A percentile compares a stretch with the other conserved stretches of the same genome.
Conservation (phyloP, 2,797 vertebrate genomes). For the Ficedula albicollis region DNA sequence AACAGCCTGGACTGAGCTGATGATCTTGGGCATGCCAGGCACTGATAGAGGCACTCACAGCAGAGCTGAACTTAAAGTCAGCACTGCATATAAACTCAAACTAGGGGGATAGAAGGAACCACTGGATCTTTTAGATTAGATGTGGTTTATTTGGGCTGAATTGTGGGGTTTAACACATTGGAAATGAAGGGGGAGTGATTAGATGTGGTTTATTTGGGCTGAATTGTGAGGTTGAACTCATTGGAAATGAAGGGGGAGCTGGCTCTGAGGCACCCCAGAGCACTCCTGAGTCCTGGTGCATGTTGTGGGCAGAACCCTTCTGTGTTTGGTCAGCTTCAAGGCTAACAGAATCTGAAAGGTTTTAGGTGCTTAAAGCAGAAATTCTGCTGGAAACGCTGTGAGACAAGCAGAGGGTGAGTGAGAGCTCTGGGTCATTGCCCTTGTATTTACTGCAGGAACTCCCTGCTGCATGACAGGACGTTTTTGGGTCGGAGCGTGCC, state of each 20-base stretch:
- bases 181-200: neutral
- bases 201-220: neutral
- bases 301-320: neutral
- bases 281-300: neutral
- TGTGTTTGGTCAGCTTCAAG: rapidly evolving
- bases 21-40: neutral
- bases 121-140: neutral
- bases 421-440: neutral
- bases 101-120: neutral
- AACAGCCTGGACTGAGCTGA: neutral
- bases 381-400: neutral
- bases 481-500: neutral
- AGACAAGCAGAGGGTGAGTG: neutral
- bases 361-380: neutral
- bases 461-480: neutral
- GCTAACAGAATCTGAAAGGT: neutral
- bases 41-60: neutral
- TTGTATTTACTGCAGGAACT: neutral
- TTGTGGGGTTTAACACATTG: neutral
- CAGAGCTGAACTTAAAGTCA: neutral
- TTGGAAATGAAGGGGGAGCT: neutral
- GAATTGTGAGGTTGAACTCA: neutral
- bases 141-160: neutral
- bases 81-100: neutral
- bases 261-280: neutral